Conservation (phyloP, 2,113 vertebrate species). For the Gracilinanus agilis region DNA sequence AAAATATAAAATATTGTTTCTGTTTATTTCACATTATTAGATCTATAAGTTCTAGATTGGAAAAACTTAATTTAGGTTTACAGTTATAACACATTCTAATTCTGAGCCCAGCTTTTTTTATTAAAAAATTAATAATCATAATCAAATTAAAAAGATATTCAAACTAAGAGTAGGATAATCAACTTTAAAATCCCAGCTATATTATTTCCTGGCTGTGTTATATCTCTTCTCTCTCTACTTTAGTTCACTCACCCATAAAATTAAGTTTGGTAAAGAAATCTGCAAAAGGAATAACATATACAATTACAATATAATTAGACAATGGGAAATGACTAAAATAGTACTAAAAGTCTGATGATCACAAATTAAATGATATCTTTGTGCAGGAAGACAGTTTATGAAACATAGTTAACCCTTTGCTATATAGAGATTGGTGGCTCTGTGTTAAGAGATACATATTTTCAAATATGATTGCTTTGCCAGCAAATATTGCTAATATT, state of each 20-base stretch:
- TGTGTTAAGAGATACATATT: neutral
- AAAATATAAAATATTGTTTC: neutral
- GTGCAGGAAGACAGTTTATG: neutral
- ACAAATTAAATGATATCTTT: neutral
- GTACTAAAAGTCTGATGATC: neutral
- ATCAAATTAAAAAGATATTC: neutral
- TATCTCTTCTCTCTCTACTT: neutral
- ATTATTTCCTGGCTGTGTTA: neutral
- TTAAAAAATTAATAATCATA: neutral
- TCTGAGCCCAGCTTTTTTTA: neutral
- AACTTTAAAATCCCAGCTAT: neutral
- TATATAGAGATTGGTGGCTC: neutral
- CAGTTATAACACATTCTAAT: neutral
- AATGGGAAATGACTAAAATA: neutral
- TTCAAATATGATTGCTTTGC: neutral
- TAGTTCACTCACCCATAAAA: neutral
- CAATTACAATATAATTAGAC: neutral
- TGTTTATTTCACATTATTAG: neutral
- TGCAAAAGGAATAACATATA: neutral
- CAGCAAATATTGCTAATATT: neutral
- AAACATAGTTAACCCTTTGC: neutral
- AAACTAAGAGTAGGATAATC: neutral
- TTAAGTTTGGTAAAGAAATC: too few relatives aligned
- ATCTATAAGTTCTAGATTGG: neutral
- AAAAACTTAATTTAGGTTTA: neutral